Percentiles rank a stretch among this genome's conserved stretches.
These are phyloP conservation scores for Lathronympha strigana DNA, from an alignment of 2,888 invertebrate species.

Conservation along the genomic window DNA sequence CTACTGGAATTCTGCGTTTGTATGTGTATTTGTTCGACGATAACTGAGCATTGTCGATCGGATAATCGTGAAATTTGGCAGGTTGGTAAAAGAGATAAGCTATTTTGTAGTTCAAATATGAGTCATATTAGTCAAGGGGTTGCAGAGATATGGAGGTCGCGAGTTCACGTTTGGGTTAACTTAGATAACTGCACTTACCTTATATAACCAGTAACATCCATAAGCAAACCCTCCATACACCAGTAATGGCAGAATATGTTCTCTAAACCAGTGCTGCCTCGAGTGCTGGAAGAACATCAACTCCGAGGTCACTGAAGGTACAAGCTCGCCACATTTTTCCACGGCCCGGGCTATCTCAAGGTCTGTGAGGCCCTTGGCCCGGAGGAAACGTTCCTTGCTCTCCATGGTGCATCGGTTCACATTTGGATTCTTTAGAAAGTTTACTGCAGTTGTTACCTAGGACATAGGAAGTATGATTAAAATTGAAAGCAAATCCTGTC, in stretches of 20 bases:
- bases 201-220: constrained; percentile 91
- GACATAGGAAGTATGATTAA: constrained; percentile 46
- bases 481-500: too few relatives aligned
- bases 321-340: constrained; percentile 83
- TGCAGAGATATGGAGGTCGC: too few relatives aligned
- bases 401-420: constrained; percentile 89
- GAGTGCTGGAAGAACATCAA: constrained; percentile 72
- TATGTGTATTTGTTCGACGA: too few relatives aligned
- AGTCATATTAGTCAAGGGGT: too few relatives aligned
- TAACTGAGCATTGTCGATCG: too few relatives aligned
- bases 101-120: too few relatives aligned
- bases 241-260: constrained; percentile 88
- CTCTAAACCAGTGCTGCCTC: constrained; percentile 82
- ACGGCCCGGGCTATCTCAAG: constrained; percentile 90
- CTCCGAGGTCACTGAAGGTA: constrained; percentile 72
- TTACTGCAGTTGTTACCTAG: constrained; percentile 93
- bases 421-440: constrained; percentile 94
- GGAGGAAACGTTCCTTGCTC: constrained; percentile 91
- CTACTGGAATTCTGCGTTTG: too few relatives aligned
- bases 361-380: constrained; percentile 90
- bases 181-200: constrained; percentile 79
- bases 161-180: background rate
- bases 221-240: constrained; percentile 91
- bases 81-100: too few relatives aligned
- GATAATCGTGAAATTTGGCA: too few relatives aligned